These are phyloP conservation scores for Lycopodina hypogea DNA, from an alignment of 37 sponge, comb jelly and placozoan species.

Conservation along the genomic window DNA sequence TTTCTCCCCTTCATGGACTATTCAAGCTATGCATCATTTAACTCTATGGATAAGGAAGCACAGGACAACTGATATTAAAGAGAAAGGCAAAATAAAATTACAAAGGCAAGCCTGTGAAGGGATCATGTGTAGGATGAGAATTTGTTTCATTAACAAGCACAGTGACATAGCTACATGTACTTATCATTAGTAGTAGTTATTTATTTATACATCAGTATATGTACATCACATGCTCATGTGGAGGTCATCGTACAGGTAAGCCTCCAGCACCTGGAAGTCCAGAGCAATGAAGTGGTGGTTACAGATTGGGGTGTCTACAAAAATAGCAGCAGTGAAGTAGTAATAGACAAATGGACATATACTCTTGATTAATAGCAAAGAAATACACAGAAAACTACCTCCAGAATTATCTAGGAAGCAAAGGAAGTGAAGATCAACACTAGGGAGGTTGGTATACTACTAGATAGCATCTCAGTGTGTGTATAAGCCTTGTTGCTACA, in stretches of 20 bases:
- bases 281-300: slow-evolving; percentile 75
- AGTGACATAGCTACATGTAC: too few species aligned
- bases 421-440: background rate
- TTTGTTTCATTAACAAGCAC: background rate
- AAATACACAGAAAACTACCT: background rate
- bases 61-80: too few species aligned
- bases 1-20: too few species aligned
- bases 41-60: too few species aligned
- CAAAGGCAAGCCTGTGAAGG: too few species aligned
- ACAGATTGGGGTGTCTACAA: slow-evolving; percentile 49
- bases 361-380: too few species aligned
- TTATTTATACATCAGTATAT: background rate
- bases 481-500: slow-evolving; percentile 40
- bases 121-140: background rate
- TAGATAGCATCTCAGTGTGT: too few species aligned
- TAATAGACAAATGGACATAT: too few species aligned
- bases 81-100: too few species aligned
- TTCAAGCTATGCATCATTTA: too few species aligned
- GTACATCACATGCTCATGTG: slow-evolving; percentile 85
- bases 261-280: slow-evolving; percentile 45
- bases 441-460: background rate
- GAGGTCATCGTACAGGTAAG: slow-evolving; percentile 77
- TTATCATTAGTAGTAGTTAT: background rate
- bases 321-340: too few species aligned
- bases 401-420: background rate